Base-by-base conservation (phyloP, 2,113 vertebrate genomes). In the Laticauda colubrina region DNA sequence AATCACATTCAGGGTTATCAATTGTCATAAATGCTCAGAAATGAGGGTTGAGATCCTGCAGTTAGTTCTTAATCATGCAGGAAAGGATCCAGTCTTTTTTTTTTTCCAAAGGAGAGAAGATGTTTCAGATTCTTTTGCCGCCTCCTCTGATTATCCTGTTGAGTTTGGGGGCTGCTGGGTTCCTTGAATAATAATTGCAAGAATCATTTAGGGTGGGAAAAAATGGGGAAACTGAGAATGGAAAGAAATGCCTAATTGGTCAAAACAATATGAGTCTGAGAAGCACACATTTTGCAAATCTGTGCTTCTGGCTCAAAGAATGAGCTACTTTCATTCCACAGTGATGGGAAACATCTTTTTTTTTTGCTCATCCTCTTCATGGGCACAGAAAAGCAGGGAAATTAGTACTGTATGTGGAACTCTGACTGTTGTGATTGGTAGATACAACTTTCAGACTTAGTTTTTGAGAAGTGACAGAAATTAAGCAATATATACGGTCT, bases 311-410 rank as follows among this genome's bases (percentile, higher is more conserved):
- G 26, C 26, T 29, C 56, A 64, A 29, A 26, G 54, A 85, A 94
- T 2, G 4, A 51, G 57, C 86, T 93, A 93, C 94, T 69, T 51
- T 87, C 93, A 92, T 56, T 64, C 90, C 55, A 90, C 39, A 93
- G 9, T 89, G 7, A 85, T 88, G 93, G 85, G 51, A 95, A 24
- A 51, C 91, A 69, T 34, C 21, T 21, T 12, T 48, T 48, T 61
- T 11, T 29, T 64, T 64, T 64, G 59, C 59, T 12, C 59, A 29
- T 64, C 26, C 26, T 64, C 26, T 64, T 4, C 59, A 64, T 51
- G 48, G 9, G 48, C 8, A 51, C 59, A 64, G 26, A 29, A 64
- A 64, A 29, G 26, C 26, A 12, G 59, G 59, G 59, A 29, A 61
- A 61, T 11, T 26, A 26, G 10, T 64, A 12, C 29, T 29, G 26